phyloP scores from a whole-genome alignment of 92 coral and sea anemone species.

The Heliopora coerulea region DNA sequence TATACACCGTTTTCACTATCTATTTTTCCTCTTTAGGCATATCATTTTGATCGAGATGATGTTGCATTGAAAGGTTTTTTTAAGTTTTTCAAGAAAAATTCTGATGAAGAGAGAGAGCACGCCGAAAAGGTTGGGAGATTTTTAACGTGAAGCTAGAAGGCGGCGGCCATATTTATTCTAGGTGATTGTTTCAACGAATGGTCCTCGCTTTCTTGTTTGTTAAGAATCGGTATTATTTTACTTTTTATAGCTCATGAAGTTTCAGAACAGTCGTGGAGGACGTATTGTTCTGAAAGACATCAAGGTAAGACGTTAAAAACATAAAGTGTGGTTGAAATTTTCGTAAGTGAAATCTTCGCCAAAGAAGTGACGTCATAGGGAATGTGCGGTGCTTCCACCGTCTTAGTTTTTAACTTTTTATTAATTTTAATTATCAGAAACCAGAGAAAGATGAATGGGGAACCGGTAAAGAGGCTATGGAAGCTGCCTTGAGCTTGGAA shows the following conservation, averaged over 20 bases:
- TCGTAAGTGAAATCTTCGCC: background rate
- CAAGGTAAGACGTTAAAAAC: conserved; percentile 60
- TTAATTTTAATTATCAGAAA: conserved; percentile 53
- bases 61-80: conserved; percentile 72
- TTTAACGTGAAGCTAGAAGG: too few relatives aligned
- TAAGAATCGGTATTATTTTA: too few relatives aligned
- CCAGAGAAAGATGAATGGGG: conserved; percentile 92
- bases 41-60: conserved; percentile 82
- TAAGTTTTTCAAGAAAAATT: conserved; percentile 77
- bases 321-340: background rate
- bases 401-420: background rate
- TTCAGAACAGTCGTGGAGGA: conserved; percentile 94
- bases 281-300: conserved; percentile 88
- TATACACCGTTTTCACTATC: too few relatives aligned
- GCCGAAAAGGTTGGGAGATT: conserved; percentile 74
- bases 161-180: too few relatives aligned
- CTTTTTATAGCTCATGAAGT: conserved; percentile 71
- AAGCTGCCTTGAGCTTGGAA: conserved; percentile 85
- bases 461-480: conserved; percentile 65
- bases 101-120: conserved; percentile 86
- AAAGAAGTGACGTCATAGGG: background rate
- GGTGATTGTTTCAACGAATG: too few relatives aligned
- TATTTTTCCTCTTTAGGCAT: conserved; percentile 61
- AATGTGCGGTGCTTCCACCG: too few relatives aligned
- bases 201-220: too few relatives aligned